Conservation (phyloP, 2,888 invertebrate species). For the Mylabris sibirica region DNA sequence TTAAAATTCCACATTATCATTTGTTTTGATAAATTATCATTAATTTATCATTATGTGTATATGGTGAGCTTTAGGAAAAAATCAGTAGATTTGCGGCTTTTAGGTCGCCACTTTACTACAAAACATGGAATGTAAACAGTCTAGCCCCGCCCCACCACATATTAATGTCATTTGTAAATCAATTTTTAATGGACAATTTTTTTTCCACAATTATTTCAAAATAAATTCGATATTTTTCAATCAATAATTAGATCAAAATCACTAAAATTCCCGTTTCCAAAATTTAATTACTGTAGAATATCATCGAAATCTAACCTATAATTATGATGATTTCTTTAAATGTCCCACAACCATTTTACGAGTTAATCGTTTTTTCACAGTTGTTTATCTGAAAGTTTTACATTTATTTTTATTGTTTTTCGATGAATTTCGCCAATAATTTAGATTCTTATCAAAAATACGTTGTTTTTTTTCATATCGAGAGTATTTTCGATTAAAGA, state of each 20-base stretch:
- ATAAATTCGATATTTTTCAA: not conserved
- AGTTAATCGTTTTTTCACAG: not conserved
- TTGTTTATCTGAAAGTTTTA: not conserved
- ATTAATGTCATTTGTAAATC: conserved; percentile 52
- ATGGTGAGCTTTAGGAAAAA: conserved; percentile 3
- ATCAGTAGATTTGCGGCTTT: conserved; percentile 28
- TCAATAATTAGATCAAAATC: not conserved
- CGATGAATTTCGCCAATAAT: too few relatives aligned
- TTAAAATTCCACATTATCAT: not conserved
- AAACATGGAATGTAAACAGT: conserved; percentile 58
- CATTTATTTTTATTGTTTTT: not conserved
- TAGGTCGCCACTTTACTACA: conserved; percentile 40
- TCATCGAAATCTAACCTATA: not conserved
- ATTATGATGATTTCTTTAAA: conserved; percentile 1
- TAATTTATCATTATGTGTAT: not conserved
- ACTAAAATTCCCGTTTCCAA: not conserved
- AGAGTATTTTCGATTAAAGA: not conserved
- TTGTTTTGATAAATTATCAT: not conserved
- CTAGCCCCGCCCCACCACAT: conserved; percentile 61
- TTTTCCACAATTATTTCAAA: conserved; percentile 6
- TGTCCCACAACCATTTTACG: not conserved
- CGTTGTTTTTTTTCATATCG: not conserved
- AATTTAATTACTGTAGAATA: not conserved
- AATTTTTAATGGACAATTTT: conserved; percentile 40
- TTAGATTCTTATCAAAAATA: too few relatives aligned